A percentile compares a stretch with the other conserved stretches of the same genome.
Conservation (phyloP, 2,888 invertebrate genomes). For the Aelia acuminata region DNA sequence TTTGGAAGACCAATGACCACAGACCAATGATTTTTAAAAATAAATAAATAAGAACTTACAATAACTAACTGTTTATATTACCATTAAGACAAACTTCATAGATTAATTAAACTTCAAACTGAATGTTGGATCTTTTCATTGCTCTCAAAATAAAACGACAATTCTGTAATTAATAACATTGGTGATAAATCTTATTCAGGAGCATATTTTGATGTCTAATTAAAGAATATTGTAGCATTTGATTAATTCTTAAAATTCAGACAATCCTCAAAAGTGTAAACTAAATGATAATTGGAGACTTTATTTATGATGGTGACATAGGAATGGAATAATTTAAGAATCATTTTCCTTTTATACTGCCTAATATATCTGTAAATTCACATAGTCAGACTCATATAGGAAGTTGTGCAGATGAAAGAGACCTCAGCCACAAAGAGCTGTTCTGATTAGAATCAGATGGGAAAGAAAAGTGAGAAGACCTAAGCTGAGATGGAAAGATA, state of each 20-base stretch:
- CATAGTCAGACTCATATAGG: no score
- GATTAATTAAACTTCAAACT: neutral
- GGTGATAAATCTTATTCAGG: neutral
- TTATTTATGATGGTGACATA: neutral
- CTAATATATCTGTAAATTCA: neutral
- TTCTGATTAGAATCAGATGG: no score
- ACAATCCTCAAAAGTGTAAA: neutral
- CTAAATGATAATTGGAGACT: neutral
- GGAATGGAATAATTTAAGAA: neutral
- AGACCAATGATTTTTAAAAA: neutral
- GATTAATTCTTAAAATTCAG: neutral
- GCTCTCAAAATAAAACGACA: neutral
- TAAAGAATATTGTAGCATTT: neutral
- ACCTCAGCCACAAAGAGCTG: no score
- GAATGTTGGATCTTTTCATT: neutral
- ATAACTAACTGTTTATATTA: neutral
- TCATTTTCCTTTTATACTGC: neutral
- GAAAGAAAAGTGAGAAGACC: no score
- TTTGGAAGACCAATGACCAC: neutral
- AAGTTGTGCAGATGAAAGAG: no score
- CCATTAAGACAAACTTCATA: neutral
- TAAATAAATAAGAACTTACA: neutral
- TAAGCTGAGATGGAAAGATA: no score
- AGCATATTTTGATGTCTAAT: neutral
- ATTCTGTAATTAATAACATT: neutral